A percentile compares a stretch with the other conserved stretches of the same genome.
Conservation (phyloP, 2,113 vertebrate species). For the Sardina pilchardus region DNA sequence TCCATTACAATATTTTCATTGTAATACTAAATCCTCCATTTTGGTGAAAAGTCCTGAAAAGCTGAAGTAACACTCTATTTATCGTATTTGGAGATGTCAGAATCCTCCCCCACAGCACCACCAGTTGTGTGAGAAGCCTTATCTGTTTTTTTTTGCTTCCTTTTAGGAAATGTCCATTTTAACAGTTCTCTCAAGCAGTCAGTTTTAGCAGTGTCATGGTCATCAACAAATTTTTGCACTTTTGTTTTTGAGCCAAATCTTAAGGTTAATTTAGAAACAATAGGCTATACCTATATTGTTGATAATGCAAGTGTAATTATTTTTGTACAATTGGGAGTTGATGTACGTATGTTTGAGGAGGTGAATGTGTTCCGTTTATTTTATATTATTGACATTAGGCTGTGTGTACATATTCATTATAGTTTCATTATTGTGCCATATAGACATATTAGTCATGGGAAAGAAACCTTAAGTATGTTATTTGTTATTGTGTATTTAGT, state of each 20-base stretch:
- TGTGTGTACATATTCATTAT: constrained; percentile 40
- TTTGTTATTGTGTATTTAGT: neutral
- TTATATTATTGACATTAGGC: neutral
- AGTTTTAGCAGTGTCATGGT: neutral
- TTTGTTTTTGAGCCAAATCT: constrained; percentile 23
- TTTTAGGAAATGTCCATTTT: neutral
- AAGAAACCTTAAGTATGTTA: neutral
- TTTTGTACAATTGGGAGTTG: constrained; percentile 46
- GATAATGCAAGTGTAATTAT: constrained; percentile 27
- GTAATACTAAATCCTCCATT: neutral
- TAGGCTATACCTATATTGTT: constrained; percentile 31
- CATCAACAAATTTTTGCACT: constrained; percentile 10
- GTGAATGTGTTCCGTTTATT: constrained; percentile 16
- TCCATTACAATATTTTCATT: neutral
- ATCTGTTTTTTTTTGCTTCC: constrained; percentile 9
- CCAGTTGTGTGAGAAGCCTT: neutral
- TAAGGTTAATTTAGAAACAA: constrained; percentile 23
- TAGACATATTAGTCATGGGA: neutral
- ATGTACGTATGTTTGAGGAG: constrained; percentile 29
- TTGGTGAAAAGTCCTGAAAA: neutral
- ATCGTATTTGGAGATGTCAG: neutral
- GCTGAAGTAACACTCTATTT: neutral
- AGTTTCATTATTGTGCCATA: neutral
- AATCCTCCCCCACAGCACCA: neutral
- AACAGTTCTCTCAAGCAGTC: neutral